phyloP scores from a whole-genome alignment of 2,888 invertebrate species.

The Apodemia hepburni region DNA sequence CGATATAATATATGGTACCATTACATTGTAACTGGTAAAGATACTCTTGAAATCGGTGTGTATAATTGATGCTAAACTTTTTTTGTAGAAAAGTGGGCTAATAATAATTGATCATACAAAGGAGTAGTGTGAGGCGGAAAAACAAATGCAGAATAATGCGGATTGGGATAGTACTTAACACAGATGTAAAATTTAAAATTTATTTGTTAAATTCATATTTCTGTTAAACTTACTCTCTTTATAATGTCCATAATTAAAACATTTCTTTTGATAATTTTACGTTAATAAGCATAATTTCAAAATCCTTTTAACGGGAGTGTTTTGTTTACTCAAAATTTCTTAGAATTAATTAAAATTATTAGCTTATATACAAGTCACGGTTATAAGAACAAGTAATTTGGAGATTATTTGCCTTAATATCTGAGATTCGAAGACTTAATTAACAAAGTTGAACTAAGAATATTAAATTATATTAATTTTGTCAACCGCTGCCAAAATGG shows the following conservation, averaged over 20 bases:
- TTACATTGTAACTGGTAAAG: too few species aligned
- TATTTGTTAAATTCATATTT: too few species aligned
- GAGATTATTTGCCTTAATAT: slow-evolving; percentile 2
- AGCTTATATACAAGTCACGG: not conserved
- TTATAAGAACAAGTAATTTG: not conserved
- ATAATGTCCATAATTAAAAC: not conserved
- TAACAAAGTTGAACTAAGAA: not conserved
- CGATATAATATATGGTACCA: too few species aligned
- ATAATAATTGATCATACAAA: too few species aligned
- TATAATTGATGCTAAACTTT: too few species aligned
- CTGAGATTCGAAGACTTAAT: not conserved
- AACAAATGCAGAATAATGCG: too few species aligned
- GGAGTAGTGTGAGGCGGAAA: too few species aligned
- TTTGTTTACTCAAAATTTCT: not conserved
- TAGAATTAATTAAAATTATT: slow-evolving; percentile 1
- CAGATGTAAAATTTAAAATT: too few species aligned
- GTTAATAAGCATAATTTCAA: not conserved
- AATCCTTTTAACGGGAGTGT: not conserved
- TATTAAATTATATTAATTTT: not conserved
- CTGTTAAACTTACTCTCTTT: not conserved
- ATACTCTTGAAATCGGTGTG: too few species aligned
- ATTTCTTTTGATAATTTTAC: not conserved
- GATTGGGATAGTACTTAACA: too few species aligned
- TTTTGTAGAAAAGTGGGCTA: too few species aligned
- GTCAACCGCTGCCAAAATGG: not conserved